A percentile compares a stretch with the other conserved stretches of the same genome.
Conservation (phyloP, 2,888 invertebrate genomes). For the Andrena haemorrhoa region DNA sequence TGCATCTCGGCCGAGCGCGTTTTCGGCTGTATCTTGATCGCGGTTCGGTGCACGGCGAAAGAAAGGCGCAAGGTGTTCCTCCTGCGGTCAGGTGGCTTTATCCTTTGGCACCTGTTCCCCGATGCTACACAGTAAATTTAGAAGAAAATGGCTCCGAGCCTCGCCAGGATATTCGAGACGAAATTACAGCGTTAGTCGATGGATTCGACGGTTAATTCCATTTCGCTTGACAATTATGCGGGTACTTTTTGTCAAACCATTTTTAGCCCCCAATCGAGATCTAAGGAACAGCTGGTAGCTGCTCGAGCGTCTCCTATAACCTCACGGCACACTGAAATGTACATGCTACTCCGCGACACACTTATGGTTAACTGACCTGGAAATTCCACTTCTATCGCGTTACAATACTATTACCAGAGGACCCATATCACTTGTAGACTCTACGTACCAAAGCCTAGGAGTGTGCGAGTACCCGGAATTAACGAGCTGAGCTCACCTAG, state of each 20-base stretch:
- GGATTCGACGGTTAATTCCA: neutral
- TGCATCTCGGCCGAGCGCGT: neutral
- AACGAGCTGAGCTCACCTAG: too few relatives aligned
- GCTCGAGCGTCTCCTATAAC: too few relatives aligned
- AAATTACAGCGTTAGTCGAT: neutral
- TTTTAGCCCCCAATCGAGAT: neutral
- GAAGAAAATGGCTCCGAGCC: constrained; percentile 32
- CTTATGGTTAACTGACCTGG: too few relatives aligned
- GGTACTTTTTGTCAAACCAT: neutral
- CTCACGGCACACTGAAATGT: too few relatives aligned
- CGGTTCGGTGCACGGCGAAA: constrained; percentile 51
- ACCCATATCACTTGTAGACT: too few relatives aligned
- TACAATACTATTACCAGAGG: too few relatives aligned
- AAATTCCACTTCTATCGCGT: too few relatives aligned
- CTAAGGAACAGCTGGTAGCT: neutral
- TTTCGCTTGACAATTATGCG: neutral
- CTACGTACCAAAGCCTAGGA: too few relatives aligned
- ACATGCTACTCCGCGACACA: too few relatives aligned
- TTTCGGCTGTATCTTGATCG: constrained; percentile 37
- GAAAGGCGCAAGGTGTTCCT: constrained; percentile 77
- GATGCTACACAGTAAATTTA: constrained; percentile 29
- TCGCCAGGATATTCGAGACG: neutral
- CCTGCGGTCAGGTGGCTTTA: constrained; percentile 76
- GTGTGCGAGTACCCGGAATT: too few relatives aligned
- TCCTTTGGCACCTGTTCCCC: constrained; percentile 76